These are phyloP conservation scores for Battus philenor DNA, from an alignment of 1,140 invertebrate genomes.

Conservation along the genomic window DNA sequence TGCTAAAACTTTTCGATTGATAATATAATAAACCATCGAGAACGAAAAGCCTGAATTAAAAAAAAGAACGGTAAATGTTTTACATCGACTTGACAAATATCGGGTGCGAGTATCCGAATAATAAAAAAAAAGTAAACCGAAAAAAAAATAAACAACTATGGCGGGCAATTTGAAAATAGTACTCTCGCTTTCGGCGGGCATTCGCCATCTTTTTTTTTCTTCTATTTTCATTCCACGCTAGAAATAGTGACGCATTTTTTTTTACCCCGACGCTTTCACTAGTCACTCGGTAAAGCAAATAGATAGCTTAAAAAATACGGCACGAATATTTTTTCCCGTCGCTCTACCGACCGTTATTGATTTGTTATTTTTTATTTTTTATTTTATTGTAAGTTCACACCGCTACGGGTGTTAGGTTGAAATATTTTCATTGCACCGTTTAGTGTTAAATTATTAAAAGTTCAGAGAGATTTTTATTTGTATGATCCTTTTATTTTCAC, in stretches of 20 bases:
- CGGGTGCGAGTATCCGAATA: conserved; percentile 26
- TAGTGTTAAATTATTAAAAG: too few species aligned
- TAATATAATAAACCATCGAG: too few species aligned
- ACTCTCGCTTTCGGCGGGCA: conserved; percentile 56
- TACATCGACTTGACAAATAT: too few species aligned
- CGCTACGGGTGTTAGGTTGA: conserved; percentile 27
- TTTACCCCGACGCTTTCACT: conserved; percentile 61
- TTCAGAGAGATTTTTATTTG: too few species aligned
- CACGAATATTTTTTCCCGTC: conserved; percentile 45
- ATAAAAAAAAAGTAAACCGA: conserved; percentile 31
- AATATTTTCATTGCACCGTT: conserved; percentile 22
- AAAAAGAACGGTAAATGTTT: too few species aligned
- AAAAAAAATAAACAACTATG: conserved; percentile 22
- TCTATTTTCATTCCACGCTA: conserved; percentile 59
- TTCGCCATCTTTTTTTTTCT: conserved; percentile 51
- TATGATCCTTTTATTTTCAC: too few species aligned
- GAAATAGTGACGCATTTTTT: conserved; percentile 73
- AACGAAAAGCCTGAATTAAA: too few species aligned
- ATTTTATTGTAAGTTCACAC: conserved; percentile 44
- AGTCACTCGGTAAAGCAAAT: conserved; percentile 69
- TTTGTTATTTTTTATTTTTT: conserved; percentile 21
- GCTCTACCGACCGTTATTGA: conserved; percentile 39
- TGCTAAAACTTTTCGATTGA: too few species aligned
- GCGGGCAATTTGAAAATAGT: conserved; percentile 62
- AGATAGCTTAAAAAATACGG: conserved; percentile 64